A percentile compares a stretch with the other conserved stretches of the same genome.
Conservation (phyloP, 1,140 invertebrate species). For the Drosophila ohnishii region DNA sequence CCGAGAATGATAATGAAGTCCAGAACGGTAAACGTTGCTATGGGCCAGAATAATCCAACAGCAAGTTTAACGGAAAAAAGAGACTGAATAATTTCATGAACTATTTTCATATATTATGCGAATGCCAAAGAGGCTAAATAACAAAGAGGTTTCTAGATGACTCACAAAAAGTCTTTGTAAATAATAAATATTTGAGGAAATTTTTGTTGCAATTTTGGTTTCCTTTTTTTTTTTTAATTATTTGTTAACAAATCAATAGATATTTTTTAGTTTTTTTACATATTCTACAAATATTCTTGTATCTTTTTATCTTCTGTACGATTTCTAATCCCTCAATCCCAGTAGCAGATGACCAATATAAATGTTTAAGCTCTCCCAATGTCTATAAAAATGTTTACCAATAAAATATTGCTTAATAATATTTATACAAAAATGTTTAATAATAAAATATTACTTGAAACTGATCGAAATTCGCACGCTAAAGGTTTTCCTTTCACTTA, state of each 20-base stretch:
- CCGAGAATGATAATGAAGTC: slow-evolving; percentile 75
- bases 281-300: no score
- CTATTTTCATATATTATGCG: slow-evolving; percentile 31
- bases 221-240: background rate
- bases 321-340: background rate
- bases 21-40: slow-evolving; percentile 64
- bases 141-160: slow-evolving; percentile 9
- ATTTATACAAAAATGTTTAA: background rate
- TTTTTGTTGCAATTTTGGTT: no score
- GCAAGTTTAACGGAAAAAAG: slow-evolving; percentile 29
- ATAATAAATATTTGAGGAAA: background rate
- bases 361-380: background rate
- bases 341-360: background rate
- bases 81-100: slow-evolving; percentile 24
- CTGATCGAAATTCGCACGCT: background rate
- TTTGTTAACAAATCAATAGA: background rate
- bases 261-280: background rate
- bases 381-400: background rate
- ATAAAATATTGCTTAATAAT: background rate
- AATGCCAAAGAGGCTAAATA: slow-evolving; percentile 21
- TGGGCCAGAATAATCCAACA: slow-evolving; percentile 35
- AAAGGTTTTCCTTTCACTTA: slow-evolving; percentile 3
- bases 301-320: background rate
- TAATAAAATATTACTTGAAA: background rate
- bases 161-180: background rate